Base-by-base conservation (phyloP, 2,797 vertebrate species). In the Rachycentron canadum region DNA sequence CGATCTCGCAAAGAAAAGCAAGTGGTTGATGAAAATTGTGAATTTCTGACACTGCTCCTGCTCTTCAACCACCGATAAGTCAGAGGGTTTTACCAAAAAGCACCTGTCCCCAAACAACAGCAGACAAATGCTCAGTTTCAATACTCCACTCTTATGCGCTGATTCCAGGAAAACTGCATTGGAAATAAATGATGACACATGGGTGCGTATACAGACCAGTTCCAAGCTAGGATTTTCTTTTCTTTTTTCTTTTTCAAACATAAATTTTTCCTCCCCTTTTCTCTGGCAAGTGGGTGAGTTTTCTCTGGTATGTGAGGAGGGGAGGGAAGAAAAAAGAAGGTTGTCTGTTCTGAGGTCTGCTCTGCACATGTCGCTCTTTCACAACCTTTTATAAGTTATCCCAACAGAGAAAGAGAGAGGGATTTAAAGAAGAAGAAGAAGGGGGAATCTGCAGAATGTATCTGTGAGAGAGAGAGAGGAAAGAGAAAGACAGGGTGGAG, bases 321-420 rank as follows among this genome's bases (percentile, higher is more conserved):
- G 16, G 34, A 21, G 17, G 58, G 25, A 40, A 47, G 38, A 25
- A 60, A 61, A 60, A 69, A 57, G 68, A 59, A 69, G 30, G 60
- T 5, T 47, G 70, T 58, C 79, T 81, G 69, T 67, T 63, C 57
- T 1, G 63, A 87, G 85, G 84, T 82, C 90, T 92, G 90, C 71
- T 79, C 47, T 6, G 69, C 91, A 93, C 89, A 91, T 92, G 90
- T 90, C 40, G 57, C 71, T 82, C 79, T 89, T 88, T 88, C 86
- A 87, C 83, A 86, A 87, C 68, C 69, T 85, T 84, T 79, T 76
- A 76, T 50, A 77, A 77, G 32, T 52, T 69, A 69, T 77, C 69
- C 65, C 77, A 49, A 47, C 59, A 62, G 30, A 63, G 62, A 3
- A 14, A 47, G 32, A 69, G 34, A 79, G 12, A 40, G 34, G 73